phyloP scores from a whole-genome alignment of 2,888 invertebrate species.

The Blera fallax region DNA sequence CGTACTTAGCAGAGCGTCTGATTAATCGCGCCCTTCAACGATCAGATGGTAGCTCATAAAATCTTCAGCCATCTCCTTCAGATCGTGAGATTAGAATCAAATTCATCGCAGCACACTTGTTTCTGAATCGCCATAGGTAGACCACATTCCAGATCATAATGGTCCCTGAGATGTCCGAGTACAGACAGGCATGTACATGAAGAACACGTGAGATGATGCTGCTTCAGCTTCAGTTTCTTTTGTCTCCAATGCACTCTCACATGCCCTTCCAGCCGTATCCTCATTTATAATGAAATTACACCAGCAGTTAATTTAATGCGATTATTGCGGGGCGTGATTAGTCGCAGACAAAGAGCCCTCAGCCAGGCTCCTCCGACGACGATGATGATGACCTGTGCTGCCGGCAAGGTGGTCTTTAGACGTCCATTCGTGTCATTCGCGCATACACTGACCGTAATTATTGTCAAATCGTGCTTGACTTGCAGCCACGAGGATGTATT shows the following conservation, averaged over 20 bases:
- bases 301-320: conserved; percentile 66
- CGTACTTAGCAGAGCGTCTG: not conserved
- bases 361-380: not conserved
- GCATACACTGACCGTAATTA: conserved; percentile 47
- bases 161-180: conserved; percentile 10
- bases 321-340: conserved; percentile 65
- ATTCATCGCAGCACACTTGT: conserved; percentile 1
- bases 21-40: not conserved
- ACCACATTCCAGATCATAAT: conserved; percentile 2
- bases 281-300: conserved; percentile 54
- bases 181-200: not conserved
- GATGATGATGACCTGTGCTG: conserved; percentile 58
- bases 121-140: conserved; percentile 5
- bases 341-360: conserved; percentile 27
- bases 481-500: conserved; percentile 44
- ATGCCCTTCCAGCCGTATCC: conserved; percentile 47
- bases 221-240: not conserved
- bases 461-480: conserved; percentile 59
- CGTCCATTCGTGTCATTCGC: conserved; percentile 54
- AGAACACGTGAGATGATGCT: not conserved
- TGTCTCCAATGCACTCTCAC: conserved; percentile 26
- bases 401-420: conserved; percentile 58
- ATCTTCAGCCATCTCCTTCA: not conserved
- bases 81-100: conserved; percentile 18
- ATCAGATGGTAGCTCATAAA: not conserved